Base-by-base conservation (phyloP, 2,888 invertebrate species). In the Agonum fuliginosum region DNA sequence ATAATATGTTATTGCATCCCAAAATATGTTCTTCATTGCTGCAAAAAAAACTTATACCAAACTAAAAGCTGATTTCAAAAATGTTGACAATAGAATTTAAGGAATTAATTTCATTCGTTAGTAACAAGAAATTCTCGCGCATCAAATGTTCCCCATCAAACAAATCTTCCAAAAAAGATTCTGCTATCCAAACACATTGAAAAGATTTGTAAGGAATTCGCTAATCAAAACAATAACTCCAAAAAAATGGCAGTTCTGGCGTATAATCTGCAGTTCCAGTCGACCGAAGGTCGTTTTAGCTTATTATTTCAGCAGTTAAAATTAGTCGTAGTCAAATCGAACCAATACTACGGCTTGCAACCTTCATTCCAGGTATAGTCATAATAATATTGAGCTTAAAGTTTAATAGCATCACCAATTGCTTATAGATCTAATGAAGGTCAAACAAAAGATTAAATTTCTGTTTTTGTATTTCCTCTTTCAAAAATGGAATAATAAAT, bases 321-420 rank as follows among this genome's bases (percentile, higher is more conserved):
- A 67, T 67, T 67, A 67, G 67, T 41, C 6, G 27, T 41, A 0
- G n/a, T 12, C 20, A 37, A 54, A 37, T 22, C 17, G 2, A 65
- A 65, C 17, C 19, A 34, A 65, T 34, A 34, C 34, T 65, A 19
- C 58, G 27, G 10, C 19, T 48, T 58, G 30, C 19, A 41, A 12
- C 67, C 41, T 67, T 67, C 67, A 67, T 67, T 41, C 37, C 67
- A 67, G 67, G 67, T 67, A 67, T 17, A 62, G 58, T 12, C 58
- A 67, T 41, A 41, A 67, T 67, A 67, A 41, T 67, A 67, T 67
- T 67, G 41, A 41, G 19, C 22, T 67, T 67, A 67, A 37, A 67
- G 67, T 67, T 67, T 67, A 67, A 67, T 67, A 67, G 41, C 67
- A 27, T 41, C 22, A 14, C 41, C 58, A 27, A 62, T 62, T 62